Evolutionary conservation across 2,113 vertebrate species (phyloP).

Genomic region (Galeopterus variegatus): DNA sequence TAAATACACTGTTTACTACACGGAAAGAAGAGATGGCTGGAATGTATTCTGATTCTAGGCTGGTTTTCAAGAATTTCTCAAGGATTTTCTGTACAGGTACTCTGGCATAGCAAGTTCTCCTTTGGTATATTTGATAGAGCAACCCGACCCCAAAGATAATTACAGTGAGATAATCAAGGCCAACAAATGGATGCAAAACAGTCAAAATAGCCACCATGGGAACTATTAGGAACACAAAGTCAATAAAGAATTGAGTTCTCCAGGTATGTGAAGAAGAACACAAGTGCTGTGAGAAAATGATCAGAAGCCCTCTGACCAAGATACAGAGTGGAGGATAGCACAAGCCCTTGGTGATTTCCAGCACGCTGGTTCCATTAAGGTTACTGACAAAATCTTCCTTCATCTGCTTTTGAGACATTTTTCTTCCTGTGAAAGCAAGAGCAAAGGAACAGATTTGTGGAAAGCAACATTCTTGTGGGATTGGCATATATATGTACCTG

Average conservation of each 20-base stretch:
- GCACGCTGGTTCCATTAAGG: slow-evolving; percentile 94
- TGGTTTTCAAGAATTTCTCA: slow-evolving; percentile 88
- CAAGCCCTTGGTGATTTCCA: slow-evolving; percentile 92
- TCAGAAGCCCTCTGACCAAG: slow-evolving; percentile 92
- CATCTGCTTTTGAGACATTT: slow-evolving; percentile 92
- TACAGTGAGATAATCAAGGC: slow-evolving; percentile 84
- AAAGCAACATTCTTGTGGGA: slow-evolving; percentile 43
- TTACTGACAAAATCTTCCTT: slow-evolving; percentile 97
- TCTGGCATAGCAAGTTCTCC: slow-evolving; percentile 66
- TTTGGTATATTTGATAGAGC: slow-evolving; percentile 87
- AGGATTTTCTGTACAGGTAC: slow-evolving; percentile 79
- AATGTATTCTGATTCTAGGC: slow-evolving; percentile 88
- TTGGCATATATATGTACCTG: background rate
- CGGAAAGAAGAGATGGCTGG: slow-evolving; percentile 94
- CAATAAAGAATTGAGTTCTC: slow-evolving; percentile 90
- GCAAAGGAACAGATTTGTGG: slow-evolving; percentile 18
- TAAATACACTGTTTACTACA: slow-evolving; percentile 93
- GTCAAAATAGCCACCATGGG: slow-evolving; percentile 93
- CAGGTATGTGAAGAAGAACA: slow-evolving; percentile 84
- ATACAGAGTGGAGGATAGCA: slow-evolving; percentile 92
- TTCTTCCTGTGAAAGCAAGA: slow-evolving; percentile 81
- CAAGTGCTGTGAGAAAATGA: slow-evolving; percentile 88
- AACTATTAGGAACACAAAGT: slow-evolving; percentile 91
- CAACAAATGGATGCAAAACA: slow-evolving; percentile 89
- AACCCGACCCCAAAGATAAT: slow-evolving; percentile 80